phyloP scores from a whole-genome alignment of 2,113 vertebrate genomes.

The Amblyornis subalaris region DNA sequence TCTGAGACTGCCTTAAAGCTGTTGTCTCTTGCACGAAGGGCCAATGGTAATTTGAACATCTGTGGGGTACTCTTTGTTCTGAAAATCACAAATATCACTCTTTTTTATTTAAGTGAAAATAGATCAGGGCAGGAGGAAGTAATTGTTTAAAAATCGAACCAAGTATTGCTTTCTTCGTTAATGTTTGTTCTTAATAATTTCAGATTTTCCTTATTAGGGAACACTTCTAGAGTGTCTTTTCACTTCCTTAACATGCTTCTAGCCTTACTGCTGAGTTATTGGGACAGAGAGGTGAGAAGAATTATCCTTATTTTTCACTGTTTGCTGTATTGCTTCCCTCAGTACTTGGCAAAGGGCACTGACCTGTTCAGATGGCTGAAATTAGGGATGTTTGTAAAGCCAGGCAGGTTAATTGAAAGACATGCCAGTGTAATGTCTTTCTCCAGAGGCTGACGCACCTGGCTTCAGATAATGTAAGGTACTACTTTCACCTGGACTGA shows the following conservation, averaged over 20 bases:
- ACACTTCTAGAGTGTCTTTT: neutral
- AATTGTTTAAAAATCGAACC: neutral
- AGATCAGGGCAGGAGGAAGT: neutral
- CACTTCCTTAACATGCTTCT: neutral
- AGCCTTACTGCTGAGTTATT: neutral
- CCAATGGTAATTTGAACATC: neutral
- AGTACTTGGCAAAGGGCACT: slow-evolving; percentile 24
- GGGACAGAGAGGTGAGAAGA: neutral
- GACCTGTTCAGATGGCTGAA: slow-evolving; percentile 59
- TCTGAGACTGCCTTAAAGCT: neutral
- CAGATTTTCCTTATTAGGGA: slow-evolving; percentile 23
- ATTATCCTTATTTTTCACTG: neutral
- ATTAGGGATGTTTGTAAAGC: slow-evolving; percentile 57
- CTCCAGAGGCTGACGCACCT: slow-evolving; percentile 55
- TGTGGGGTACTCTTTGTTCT: neutral
- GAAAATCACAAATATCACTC: neutral
- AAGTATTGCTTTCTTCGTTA: neutral
- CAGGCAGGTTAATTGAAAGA: slow-evolving; percentile 72
- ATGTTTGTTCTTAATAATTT: neutral
- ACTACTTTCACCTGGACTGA: slow-evolving; percentile 22
- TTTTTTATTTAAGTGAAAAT: neutral
- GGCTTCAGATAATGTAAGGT: neutral
- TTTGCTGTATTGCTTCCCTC: neutral
- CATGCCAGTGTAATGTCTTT: slow-evolving; percentile 34
- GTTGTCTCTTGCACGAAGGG: neutral